A percentile compares a stretch with the other conserved stretches of the same genome.
Conservation (phyloP, 1,140 invertebrate genomes). For the Leguminivora glycinivorella region DNA sequence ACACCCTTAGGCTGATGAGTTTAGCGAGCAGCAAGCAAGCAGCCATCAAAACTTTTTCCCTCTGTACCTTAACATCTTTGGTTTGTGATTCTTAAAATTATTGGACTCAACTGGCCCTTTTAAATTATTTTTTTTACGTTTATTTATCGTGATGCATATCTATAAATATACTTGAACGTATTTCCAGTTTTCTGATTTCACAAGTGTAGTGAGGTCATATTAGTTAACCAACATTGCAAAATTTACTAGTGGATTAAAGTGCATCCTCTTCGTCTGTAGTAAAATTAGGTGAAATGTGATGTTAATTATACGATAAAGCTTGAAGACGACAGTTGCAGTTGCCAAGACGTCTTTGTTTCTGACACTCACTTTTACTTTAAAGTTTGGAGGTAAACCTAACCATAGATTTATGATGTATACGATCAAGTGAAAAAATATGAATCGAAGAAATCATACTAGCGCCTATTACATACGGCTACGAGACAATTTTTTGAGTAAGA, state of each 20-base stretch:
- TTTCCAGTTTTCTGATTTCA: conserved; percentile 1
- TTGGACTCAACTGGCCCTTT: no score
- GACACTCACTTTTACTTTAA: background rate
- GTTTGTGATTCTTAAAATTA: no score
- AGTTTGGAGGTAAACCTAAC: background rate
- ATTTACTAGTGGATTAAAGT: background rate
- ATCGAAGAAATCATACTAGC: no score
- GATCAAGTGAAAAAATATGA: no score
- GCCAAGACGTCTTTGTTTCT: background rate
- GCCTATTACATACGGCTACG: no score
- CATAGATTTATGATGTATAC: no score
- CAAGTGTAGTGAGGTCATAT: background rate
- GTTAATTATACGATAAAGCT: conserved; percentile 23
- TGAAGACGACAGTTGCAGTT: background rate
- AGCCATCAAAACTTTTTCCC: no score
- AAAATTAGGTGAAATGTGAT: conserved; percentile 19
- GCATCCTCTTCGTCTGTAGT: conserved; percentile 13
- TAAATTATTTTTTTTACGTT: background rate
- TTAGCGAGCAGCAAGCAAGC: no score
- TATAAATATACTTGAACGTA: background rate
- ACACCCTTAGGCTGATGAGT: no score
- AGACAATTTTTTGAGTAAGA: no score
- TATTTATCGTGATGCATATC: background rate
- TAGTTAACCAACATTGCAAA: conserved; percentile 1
- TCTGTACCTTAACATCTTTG: no score